Evolutionary conservation across 2,113 vertebrate genomes (phyloP), one percentile per base, ranked within the genome.

Genomic region (Chelonoidis abingdonii): DNA sequence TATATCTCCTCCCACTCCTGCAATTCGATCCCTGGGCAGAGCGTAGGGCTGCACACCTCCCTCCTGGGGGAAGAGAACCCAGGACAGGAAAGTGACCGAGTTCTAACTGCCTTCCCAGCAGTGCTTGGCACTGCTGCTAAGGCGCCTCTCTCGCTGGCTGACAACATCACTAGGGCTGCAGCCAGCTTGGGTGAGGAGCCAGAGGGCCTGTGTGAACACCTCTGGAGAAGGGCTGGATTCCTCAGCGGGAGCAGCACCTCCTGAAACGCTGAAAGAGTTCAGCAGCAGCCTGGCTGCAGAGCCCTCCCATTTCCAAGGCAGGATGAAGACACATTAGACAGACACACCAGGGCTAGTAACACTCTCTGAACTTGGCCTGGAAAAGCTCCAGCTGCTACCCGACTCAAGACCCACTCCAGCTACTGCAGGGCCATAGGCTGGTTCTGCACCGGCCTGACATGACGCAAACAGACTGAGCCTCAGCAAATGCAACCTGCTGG

Each of bases 191-290:
- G 35, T 35, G 62, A 16, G 62, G 62, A 69, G 62, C 35, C 62
- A 69, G 29, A 35, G 59, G 29, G 13, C 59, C 59, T 62, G 27
- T 62, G 12, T 14, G 6, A 31, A 62, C 6, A 12, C 29, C 29
- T 62, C 59, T 35, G 59, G 59, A 62, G 29, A 62, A 62, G 41
- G 80, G 47, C 85, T 84, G 89, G 65, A 84, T 87, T 78, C 65
- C 35, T 85, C 86, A 31, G 52, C 38, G n/a, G 62, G 79, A 78
- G 59, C 13, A 17, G 62, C 62, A n/a, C 62, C 35, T n/a, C 62
- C 62, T 17, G 62, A 35, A 17, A 69, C 35, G 62, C 31, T 69
- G 62, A 69, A 9, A 35, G 31, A 69, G 35, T n/a, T n/a, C 62
- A n/a, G 62, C 62, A 6, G 31, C 35, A 62, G 57, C 27, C 57